Base-by-base conservation (phyloP, 2,113 vertebrate genomes). In the Chloropsis hardwickii region DNA sequence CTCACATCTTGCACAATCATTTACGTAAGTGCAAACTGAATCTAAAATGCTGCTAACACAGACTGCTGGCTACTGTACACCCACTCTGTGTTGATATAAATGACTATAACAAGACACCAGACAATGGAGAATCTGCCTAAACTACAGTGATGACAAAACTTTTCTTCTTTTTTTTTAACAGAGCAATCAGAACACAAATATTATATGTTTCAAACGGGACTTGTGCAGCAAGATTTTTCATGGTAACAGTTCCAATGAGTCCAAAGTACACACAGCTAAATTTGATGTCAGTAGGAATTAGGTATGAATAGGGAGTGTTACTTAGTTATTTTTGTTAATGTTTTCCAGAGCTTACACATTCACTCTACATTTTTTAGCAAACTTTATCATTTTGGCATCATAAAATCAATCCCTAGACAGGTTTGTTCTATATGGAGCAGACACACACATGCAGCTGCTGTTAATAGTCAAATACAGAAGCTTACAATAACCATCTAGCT, bases 281-380 rank as follows among this genome's bases (percentile, higher is more conserved):
- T 97, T 96, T 86, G 67, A 96, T 96, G 96, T 83, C 67, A 77
- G 80, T 94, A 78, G 72, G 94, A 96, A 96, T 92, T 92, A 95
- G 80, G 93, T 81, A 96, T 88, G 93, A 96, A 95, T 86, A 90
- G 93, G 92, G 94, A 93, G 86, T 93, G 90, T 88, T 91, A 92
- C 92, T 94, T 67, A 81, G 92, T 74, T 95, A 90, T 96, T 96
- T 95, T 96, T 96, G 94, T 97, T 97, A 96, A 97, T 96, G 94
- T 97, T 96, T 96, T 96, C 94, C 93, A 97, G 96, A 96, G 86
- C 65, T 96, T 88, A 93, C 82, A 95, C 85, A 95, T 95, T 96
- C 69, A 56, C 60, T 86, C 90, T 71, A 88, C 93, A 93, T 95
- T 94, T 96, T 96, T 96, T 86, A 94, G 80, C 82, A 86, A 92